Conservation (phyloP, 2,888 invertebrate genomes). For the Cylindroiulus punctatus region DNA sequence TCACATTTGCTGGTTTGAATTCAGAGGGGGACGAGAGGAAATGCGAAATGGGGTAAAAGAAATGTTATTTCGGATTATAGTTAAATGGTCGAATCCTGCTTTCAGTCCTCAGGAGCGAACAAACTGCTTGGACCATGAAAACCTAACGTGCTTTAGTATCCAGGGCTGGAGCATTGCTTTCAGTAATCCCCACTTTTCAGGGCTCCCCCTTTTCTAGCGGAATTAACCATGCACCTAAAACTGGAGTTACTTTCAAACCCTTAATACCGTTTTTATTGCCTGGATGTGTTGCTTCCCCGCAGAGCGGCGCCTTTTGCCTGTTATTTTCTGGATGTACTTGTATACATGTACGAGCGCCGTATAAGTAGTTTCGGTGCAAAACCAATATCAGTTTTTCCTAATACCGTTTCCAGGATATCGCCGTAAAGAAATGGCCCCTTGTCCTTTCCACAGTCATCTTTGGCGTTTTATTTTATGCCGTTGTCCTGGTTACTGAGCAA, state of each 20-base stretch:
- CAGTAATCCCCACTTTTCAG: conserved; percentile 30
- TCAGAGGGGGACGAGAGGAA: not conserved
- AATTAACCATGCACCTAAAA: conserved; percentile 44
- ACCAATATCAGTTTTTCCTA: conserved; percentile 31
- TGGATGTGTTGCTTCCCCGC: conserved; percentile 30
- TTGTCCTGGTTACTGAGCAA: conserved; percentile 40
- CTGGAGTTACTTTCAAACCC: conserved; percentile 26
- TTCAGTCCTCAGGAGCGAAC: not conserved
- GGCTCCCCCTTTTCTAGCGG: not conserved
- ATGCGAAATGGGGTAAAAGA: conserved; percentile 27
- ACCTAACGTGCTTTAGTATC: too few species aligned
- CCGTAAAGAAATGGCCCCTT: conserved; percentile 36
- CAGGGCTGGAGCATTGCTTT: not conserved
- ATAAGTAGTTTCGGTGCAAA: conserved; percentile 9
- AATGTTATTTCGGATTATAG: conserved; percentile 9
- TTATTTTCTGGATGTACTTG: not conserved
- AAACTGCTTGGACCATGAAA: not conserved
- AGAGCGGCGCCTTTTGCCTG: conserved; percentile 1
- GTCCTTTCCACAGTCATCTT: conserved; percentile 36
- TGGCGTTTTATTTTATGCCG: conserved; percentile 47
- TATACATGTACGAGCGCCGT: too few species aligned
- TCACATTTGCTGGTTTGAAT: not conserved
- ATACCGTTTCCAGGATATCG: conserved; percentile 43
- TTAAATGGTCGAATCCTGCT: not conserved
- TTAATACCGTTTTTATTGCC: conserved; percentile 35